Conservation (phyloP, 2,888 invertebrate genomes). For the Sminthurinus aureus region DNA sequence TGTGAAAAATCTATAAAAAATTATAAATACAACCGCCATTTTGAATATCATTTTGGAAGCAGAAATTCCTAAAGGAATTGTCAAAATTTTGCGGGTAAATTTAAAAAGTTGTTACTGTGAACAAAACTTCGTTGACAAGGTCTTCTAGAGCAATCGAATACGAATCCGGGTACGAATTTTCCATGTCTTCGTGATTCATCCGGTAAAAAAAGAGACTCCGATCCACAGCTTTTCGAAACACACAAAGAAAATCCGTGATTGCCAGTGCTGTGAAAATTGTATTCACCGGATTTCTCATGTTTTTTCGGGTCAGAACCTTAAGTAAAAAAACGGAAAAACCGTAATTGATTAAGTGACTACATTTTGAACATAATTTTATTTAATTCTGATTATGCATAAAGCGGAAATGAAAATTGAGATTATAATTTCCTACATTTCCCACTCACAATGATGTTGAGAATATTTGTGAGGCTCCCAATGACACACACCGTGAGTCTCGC, state of each 20-base stretch:
- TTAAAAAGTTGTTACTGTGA: not conserved
- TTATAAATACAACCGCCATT: too few species aligned
- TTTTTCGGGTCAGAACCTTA: not conserved
- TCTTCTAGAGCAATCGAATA: not conserved
- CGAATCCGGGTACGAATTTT: not conserved
- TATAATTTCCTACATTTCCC: too few species aligned
- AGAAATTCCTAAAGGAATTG: too few species aligned
- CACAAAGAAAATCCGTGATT: constrained; percentile 6
- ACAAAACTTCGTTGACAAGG: not conserved
- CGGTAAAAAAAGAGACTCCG: not conserved
- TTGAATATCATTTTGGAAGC: too few species aligned
- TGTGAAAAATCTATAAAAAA: not conserved
- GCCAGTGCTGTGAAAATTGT: not conserved
- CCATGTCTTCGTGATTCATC: not conserved
- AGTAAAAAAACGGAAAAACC: not conserved
- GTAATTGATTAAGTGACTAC: too few species aligned
- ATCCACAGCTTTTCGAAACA: not conserved
- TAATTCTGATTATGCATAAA: too few species aligned
- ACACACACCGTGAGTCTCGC: not conserved
- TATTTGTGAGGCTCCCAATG: not conserved
- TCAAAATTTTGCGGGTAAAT: too few species aligned
- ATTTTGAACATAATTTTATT: too few species aligned
- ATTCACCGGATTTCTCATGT: not conserved
- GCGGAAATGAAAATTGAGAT: too few species aligned
- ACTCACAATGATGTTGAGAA: not conserved